These are phyloP conservation scores for Sorex maritimensis DNA, from an alignment of 2,797 vertebrate genomes.

Conservation along the genomic window DNA sequence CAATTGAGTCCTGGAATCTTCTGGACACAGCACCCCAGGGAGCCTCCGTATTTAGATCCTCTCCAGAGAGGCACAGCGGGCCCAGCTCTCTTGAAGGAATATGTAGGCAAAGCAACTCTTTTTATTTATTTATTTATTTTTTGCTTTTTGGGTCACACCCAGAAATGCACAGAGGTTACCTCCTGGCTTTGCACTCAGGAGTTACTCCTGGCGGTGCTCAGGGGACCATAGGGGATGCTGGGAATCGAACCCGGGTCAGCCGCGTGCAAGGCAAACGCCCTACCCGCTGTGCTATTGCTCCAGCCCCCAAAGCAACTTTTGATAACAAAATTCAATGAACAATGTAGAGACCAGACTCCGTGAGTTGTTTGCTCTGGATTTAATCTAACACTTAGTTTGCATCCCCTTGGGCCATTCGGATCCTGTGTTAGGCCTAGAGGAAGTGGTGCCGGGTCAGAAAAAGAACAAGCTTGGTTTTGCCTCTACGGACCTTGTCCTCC, in stretches of 20 bases:
- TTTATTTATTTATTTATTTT: too few relatives aligned
- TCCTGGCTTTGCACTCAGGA: too few relatives aligned
- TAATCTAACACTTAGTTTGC: background rate
- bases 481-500: background rate
- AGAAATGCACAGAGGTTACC: too few relatives aligned
- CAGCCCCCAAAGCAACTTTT: constrained; percentile 21
- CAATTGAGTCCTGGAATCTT: background rate
- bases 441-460: background rate
- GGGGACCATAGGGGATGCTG: too few relatives aligned
- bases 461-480: background rate
- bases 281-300: too few relatives aligned
- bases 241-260: too few relatives aligned
- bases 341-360: constrained; percentile 17
- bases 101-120: constrained; percentile 36
- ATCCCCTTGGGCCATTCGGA: background rate
- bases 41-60: constrained; percentile 59
- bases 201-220: too few relatives aligned
- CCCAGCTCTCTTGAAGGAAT: constrained; percentile 33
- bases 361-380: constrained; percentile 15
- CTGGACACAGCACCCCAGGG: constrained; percentile 8
- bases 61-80: constrained; percentile 1
- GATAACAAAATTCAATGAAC: constrained; percentile 65
- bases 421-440: background rate
- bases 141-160: too few relatives aligned
- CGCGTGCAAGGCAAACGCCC: too few relatives aligned